Conservation (phyloP, 2,888 invertebrate species). For the Drosophila sordidula region DNA sequence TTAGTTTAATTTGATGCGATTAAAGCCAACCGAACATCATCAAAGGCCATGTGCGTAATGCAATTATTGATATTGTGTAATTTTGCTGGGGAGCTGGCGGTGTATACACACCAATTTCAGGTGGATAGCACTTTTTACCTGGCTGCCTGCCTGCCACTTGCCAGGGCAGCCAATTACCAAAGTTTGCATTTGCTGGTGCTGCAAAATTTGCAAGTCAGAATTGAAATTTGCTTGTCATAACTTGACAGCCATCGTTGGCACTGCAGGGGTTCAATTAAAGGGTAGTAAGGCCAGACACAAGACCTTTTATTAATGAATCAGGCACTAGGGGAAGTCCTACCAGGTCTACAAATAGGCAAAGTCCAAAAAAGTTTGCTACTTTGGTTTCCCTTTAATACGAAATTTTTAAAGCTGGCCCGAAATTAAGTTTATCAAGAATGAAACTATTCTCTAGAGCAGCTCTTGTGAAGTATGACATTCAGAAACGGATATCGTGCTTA, state of each 20-base stretch:
- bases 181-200: constrained; percentile 30
- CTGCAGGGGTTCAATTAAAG: constrained; percentile 12
- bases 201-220: constrained; percentile 55
- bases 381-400: background rate
- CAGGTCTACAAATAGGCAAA: background rate
- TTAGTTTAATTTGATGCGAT: constrained; percentile 62
- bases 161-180: constrained; percentile 38
- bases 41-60: constrained; percentile 27
- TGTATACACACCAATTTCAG: background rate
- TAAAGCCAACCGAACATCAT: constrained; percentile 64
- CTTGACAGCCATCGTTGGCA: constrained; percentile 11
- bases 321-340: background rate
- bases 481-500: background rate
- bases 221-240: constrained; percentile 34
- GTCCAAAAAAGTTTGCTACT: background rate
- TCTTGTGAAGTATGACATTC: no score
- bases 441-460: no score
- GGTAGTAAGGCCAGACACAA: constrained; percentile 4
- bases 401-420: no score
- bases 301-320: background rate
- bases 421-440: no score
- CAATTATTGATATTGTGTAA: constrained; percentile 38
- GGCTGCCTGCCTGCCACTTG: background rate
- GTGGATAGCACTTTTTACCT: background rate
- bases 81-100: background rate